A percentile compares a stretch with the other conserved stretches of the same genome.
phyloP scores from a whole-genome alignment of 2,113 vertebrate species.

The Nycticryphes semicollaris region DNA sequence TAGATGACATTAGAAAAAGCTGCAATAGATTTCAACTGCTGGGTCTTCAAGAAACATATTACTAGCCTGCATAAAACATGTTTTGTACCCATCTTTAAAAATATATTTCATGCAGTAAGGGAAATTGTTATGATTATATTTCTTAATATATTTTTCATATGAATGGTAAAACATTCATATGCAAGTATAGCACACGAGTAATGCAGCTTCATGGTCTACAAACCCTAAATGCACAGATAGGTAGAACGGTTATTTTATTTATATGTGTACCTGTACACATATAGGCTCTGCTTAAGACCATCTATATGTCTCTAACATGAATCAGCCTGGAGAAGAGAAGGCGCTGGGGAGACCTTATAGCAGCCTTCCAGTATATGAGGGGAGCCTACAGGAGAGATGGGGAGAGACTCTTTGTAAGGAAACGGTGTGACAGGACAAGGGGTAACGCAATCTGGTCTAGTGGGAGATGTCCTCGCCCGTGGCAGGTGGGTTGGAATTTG shows the following conservation, averaged over 20 bases:
- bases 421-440: too few species aligned
- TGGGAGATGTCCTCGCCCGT: too few species aligned
- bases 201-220: not conserved
- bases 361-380: too few species aligned
- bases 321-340: not conserved
- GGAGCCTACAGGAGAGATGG: too few species aligned
- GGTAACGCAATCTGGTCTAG: too few species aligned
- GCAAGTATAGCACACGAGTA: not conserved
- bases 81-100: not conserved
- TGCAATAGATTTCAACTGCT: not conserved
- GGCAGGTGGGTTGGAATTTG: too few species aligned
- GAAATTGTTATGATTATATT: not conserved
- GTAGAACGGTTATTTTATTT: not conserved
- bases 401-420: too few species aligned
- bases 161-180: not conserved
- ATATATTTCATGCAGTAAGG: not conserved
- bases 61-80: not conserved
- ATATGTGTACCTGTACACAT: fast-evolving
- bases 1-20: not conserved
- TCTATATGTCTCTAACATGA: fast-evolving
- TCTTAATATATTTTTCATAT: not conserved
- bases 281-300: not conserved
- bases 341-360: too few species aligned
- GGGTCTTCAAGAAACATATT: not conserved
- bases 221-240: not conserved